phyloP scores from a whole-genome alignment of 2,888 invertebrate species.

The Agrochola lota region DNA sequence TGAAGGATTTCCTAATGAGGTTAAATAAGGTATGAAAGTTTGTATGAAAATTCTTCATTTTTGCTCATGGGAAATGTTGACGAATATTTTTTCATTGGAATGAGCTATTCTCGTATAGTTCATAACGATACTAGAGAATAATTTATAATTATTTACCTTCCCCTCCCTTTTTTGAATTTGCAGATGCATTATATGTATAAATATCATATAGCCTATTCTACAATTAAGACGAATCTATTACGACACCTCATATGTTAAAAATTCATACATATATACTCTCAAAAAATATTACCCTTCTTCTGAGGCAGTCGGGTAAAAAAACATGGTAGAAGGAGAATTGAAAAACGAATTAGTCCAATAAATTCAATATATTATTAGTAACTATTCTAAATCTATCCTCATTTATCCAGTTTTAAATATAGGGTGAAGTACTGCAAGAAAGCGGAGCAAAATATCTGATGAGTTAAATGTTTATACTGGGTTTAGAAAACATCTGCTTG shows the following conservation, averaged over 20 bases:
- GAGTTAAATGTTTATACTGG: slow-evolving; percentile 26
- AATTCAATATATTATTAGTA: slow-evolving; percentile 6
- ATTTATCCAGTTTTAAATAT: slow-evolving; percentile 6
- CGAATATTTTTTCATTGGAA: background rate
- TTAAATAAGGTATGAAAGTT: background rate
- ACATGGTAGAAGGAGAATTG: slow-evolving; percentile 1
- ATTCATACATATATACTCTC: no score
- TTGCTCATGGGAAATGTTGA: background rate
- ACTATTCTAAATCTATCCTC: background rate
- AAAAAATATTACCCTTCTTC: no score
- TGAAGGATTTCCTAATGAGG: background rate
- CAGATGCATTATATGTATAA: no score
- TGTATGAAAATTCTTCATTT: background rate
- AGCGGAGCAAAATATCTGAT: slow-evolving; percentile 15
- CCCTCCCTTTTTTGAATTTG: no score
- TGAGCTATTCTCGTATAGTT: slow-evolving; percentile 1
- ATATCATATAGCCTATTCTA: no score
- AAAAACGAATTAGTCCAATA: background rate
- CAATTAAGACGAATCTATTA: no score
- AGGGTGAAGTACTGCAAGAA: slow-evolving; percentile 21
- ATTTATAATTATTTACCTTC: no score
- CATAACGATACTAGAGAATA: no score
- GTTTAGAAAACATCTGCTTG: slow-evolving; percentile 41
- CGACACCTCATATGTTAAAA: no score
- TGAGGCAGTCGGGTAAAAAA: background rate